Base-by-base conservation (phyloP, 1,140 invertebrate genomes). In the Anastatus disparis region DNA sequence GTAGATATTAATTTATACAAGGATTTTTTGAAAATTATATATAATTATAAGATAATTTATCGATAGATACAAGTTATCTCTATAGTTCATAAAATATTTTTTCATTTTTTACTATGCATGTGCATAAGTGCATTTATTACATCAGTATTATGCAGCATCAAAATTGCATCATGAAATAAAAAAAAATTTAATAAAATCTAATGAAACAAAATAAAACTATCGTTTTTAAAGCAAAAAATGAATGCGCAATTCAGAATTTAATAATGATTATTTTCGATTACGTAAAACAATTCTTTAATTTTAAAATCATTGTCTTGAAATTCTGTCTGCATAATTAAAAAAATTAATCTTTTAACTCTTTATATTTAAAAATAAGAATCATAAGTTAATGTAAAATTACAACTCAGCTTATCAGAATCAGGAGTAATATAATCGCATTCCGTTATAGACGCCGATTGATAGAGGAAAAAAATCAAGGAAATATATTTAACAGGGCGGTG, bases 1-100 rank as follows among this genome's bases (percentile, higher is more conserved):
- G 27, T 40, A 53, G 38, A 13, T 26, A 46, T n/a, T 31, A 59
- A 46, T 46, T 17, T 55, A 55, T 65, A 55, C 50, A 17, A 65
- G 53, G 26, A 42, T 29, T 65, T 38, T 50, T 65, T 55, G 63
- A 40, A 55, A 38, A 55, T 55, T 55, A 65, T 17, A 27, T 42
- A 24, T 29, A 22, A 65, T 31, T 42, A 65, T 12, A 13, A 42
- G 50, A 42, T 40, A 53, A 50, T 44, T 42, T 55, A 22, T 65
- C 26, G n/a, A n/a, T n/a, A 2, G 50, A 35, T 12, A 10, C 22
- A 55, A 53, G 20, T 38, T 29, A 65, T 22, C 63, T 55, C 50
- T 42, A 48, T 26, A n/a, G 27, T 24, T 22, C 24, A 65, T 22
- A n/a, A 55, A 53, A 65, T 55, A 48, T 53, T 53, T 48, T 27